These are phyloP conservation scores for Perodicticus potto DNA, from an alignment of 2,797 vertebrate genomes.

Conservation along the genomic window DNA sequence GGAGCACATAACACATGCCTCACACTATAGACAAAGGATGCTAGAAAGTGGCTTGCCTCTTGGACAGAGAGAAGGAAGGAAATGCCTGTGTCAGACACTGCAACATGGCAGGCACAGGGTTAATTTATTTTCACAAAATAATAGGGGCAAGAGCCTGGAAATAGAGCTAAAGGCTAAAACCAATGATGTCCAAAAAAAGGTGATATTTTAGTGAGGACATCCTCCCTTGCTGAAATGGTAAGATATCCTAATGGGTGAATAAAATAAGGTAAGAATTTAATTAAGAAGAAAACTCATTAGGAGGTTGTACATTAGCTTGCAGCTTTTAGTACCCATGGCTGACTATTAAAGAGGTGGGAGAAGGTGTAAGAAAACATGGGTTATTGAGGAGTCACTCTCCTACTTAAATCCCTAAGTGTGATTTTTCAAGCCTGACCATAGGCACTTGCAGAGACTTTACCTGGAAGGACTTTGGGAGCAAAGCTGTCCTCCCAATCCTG, in stretches of 20 bases:
- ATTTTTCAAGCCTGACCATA: background rate
- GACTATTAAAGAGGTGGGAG: background rate
- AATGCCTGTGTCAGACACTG: background rate
- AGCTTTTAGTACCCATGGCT: background rate
- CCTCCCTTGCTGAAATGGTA: background rate
- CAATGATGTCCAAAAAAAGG: background rate
- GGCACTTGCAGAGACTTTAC: background rate
- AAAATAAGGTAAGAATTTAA: slow-evolving; percentile 22
- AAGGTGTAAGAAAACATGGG: background rate
- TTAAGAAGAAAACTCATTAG: background rate
- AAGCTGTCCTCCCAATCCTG: background rate
- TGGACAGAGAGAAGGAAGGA: background rate
- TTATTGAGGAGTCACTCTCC: background rate
- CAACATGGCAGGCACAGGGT: background rate
- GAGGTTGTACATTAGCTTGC: background rate
- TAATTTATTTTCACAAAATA: background rate
- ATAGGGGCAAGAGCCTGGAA: background rate
- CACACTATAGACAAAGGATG: background rate
- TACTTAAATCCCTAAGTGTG: background rate
- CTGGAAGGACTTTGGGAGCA: background rate
- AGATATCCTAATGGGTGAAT: background rate
- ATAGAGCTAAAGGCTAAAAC: background rate
- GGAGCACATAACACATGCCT: background rate
- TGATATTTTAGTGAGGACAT: background rate
- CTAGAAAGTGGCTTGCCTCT: background rate